phyloP scores from a whole-genome alignment of 2,797 vertebrate genomes.

The Sphaeramia orbicularis region DNA sequence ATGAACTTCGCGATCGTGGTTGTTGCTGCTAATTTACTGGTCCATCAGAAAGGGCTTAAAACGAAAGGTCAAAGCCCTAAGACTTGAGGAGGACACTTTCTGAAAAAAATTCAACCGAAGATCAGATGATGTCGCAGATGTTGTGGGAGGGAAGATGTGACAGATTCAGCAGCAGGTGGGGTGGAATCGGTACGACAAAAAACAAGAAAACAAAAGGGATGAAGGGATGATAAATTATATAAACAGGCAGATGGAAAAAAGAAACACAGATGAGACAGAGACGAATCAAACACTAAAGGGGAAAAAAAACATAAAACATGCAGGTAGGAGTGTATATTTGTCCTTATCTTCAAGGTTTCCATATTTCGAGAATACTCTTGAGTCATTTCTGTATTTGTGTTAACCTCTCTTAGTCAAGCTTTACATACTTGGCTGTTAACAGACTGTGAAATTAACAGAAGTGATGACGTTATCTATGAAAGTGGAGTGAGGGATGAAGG shows the following conservation, averaged over 20 bases:
- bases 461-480: slow-evolving; percentile 56
- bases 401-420: slow-evolving; percentile 43
- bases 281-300: slow-evolving; percentile 42
- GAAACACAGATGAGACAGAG: slow-evolving; percentile 44
- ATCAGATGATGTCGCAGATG: slow-evolving; percentile 13
- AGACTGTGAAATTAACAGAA: slow-evolving; percentile 67
- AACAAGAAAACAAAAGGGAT: slow-evolving; percentile 47
- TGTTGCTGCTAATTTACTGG: slow-evolving; percentile 1
- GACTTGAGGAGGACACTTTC: background rate
- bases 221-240: slow-evolving; percentile 49
- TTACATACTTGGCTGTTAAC: slow-evolving; percentile 52
- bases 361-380: slow-evolving; percentile 31
- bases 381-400: slow-evolving; percentile 48
- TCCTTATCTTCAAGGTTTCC: slow-evolving; percentile 27
- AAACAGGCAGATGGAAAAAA: slow-evolving; percentile 58
- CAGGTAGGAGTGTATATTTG: slow-evolving; percentile 34
- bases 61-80: slow-evolving; percentile 4
- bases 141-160: slow-evolving; percentile 24
- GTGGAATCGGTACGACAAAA: slow-evolving; percentile 45
- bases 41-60: slow-evolving; percentile 16
- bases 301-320: slow-evolving; percentile 5
- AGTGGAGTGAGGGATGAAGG: slow-evolving; percentile 38
- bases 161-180: slow-evolving; percentile 56
- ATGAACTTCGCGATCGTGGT: slow-evolving; percentile 14
- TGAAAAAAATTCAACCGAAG: background rate